A percentile compares a stretch with the other conserved stretches of the same genome.
These are phyloP conservation scores for Salarias fasciatus DNA, from an alignment of 2,797 vertebrate genomes.

Conservation along the genomic window DNA sequence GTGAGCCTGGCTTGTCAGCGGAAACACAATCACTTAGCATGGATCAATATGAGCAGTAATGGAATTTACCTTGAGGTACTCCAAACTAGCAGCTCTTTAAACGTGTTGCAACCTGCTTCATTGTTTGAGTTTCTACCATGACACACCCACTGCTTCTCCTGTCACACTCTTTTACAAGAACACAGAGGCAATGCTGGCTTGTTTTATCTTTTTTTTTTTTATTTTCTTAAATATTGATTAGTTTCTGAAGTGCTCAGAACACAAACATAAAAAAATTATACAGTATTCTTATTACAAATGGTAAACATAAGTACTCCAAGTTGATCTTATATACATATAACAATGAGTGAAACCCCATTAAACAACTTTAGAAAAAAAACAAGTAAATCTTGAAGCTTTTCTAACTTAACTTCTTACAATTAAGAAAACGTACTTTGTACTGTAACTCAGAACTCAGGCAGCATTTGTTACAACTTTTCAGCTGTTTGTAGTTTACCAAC, in stretches of 20 bases:
- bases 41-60: slow-evolving; percentile 70
- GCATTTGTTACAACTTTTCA: slow-evolving; percentile 76
- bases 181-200: slow-evolving; percentile 68
- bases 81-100: slow-evolving; percentile 65
- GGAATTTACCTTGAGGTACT: slow-evolving; percentile 77
- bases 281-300: slow-evolving; percentile 96
- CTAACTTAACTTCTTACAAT: slow-evolving; percentile 91
- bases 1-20: slow-evolving; percentile 47
- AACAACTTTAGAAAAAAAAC: slow-evolving; percentile 92
- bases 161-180: slow-evolving; percentile 51
- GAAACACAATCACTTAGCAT: slow-evolving; percentile 63
- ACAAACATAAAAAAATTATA: slow-evolving; percentile 93
- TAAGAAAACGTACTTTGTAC: slow-evolving; percentile 90
- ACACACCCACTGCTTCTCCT: slow-evolving; percentile 69
- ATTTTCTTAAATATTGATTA: slow-evolving; percentile 97
- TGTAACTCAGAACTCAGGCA: slow-evolving; percentile 88
- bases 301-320: slow-evolving; percentile 97
- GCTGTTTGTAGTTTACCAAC: slow-evolving; percentile 67
- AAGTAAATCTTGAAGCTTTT: slow-evolving; percentile 95
- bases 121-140: slow-evolving; percentile 65
- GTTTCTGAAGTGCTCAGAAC: slow-evolving; percentile 92
- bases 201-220: slow-evolving; percentile 81
- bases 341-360: slow-evolving; percentile 97
- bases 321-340: slow-evolving; percentile 99
- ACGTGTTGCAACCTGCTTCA: slow-evolving; percentile 82